phyloP scores from a whole-genome alignment of 2,797 vertebrate genomes.

The Luscinia luscinia region DNA sequence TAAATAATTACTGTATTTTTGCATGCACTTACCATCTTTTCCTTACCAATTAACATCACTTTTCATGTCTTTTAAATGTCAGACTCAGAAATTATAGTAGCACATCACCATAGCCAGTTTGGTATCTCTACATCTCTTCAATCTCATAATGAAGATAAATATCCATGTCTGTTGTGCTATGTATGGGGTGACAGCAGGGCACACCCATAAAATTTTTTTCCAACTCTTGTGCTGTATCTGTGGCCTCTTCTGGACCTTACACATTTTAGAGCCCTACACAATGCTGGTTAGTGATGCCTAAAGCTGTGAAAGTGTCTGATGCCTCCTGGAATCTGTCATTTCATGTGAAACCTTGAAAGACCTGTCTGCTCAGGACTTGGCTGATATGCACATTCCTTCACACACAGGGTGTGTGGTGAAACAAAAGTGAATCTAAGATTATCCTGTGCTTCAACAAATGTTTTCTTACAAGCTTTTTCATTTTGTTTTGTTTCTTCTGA shows the following conservation, averaged over 20 bases:
- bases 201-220: not conserved
- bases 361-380: not conserved
- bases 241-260: not conserved
- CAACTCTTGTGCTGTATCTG: not conserved
- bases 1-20: not conserved
- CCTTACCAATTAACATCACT: not conserved
- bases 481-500: conserved; percentile 21
- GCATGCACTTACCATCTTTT: not conserved
- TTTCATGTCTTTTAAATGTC: not conserved
- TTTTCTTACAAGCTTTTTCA: not conserved
- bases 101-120: not conserved
- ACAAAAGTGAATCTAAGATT: not conserved
- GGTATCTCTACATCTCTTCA: not conserved
- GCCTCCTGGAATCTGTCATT: not conserved
- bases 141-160: not conserved
- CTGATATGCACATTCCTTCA: not conserved
- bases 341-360: not conserved
- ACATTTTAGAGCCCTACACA: not conserved
- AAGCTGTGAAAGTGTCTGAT: not conserved
- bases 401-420: not conserved
- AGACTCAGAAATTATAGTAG: not conserved
- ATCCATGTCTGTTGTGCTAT: not conserved
- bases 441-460: not conserved
- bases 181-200: not conserved
- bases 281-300: not conserved